These are phyloP conservation scores for Megaceryle alcyon DNA, from an alignment of 2,797 vertebrate species.

Conservation along the genomic window DNA sequence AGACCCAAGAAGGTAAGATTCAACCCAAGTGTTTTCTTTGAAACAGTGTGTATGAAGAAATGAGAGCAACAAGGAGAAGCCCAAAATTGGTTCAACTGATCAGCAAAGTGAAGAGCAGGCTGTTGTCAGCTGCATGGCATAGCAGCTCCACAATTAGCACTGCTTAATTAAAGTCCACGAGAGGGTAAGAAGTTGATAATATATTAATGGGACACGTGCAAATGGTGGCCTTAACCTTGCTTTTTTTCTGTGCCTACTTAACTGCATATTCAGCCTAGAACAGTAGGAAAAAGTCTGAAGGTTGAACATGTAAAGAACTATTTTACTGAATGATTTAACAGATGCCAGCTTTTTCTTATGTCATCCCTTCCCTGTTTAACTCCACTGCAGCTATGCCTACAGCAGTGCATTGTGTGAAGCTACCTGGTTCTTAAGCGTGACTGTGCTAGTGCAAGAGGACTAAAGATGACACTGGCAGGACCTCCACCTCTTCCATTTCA, in stretches of 20 bases:
- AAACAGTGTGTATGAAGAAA: neutral
- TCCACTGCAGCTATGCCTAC: neutral
- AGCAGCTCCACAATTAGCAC: neutral
- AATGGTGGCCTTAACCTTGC: neutral
- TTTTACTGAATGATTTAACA: neutral
- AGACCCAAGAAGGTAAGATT: neutral
- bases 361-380: neutral
- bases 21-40: neutral
- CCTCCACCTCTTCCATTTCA: neutral
- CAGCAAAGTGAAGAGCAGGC: neutral
- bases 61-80: neutral
- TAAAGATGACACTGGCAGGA: rapidly evolving
- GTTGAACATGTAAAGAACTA: neutral
- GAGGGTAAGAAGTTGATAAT: neutral
- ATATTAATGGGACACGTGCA: neutral
- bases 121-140: neutral
- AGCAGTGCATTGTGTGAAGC: neutral
- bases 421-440: neutral
- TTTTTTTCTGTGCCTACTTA: neutral
- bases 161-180: neutral
- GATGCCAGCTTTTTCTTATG: neutral
- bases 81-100: neutral
- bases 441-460: neutral
- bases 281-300: neutral
- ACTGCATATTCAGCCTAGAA: neutral